Percentiles rank a stretch among this genome's conserved stretches.
phyloP scores from a whole-genome alignment of 2,113 vertebrate species.

The Cottus gobio region DNA sequence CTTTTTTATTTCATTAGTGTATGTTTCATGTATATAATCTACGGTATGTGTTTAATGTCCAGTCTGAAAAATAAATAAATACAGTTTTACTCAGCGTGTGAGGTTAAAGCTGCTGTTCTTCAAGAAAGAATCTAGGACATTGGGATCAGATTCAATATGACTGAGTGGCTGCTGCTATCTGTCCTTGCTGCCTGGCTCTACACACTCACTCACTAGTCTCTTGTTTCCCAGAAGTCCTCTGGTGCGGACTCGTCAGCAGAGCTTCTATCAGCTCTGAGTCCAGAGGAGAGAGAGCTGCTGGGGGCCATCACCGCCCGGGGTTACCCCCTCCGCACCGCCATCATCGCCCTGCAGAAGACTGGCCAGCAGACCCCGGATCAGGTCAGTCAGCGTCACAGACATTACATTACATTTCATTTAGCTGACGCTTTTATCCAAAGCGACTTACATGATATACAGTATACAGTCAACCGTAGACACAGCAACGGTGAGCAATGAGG shows the following conservation, averaged over 20 bases:
- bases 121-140: neutral
- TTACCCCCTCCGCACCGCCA: conserved; percentile 88
- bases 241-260: conserved; percentile 83
- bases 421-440: no score
- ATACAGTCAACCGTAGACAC: no score
- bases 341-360: conserved; percentile 92
- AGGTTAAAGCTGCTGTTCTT: conserved; percentile 18
- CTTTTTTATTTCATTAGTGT: neutral
- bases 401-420: no score
- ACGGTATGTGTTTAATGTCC: no score
- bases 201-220: conserved; percentile 20
- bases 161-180: neutral
- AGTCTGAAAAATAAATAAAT: no score
- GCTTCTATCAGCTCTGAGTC: conserved; percentile 89
- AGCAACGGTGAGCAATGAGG: no score
- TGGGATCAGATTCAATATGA: neutral
- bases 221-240: conserved; percentile 26
- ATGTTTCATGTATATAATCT: no score
- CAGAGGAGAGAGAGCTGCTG: conserved; percentile 91
- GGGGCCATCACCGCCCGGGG: conserved; percentile 86
- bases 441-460: no score
- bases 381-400: conserved; percentile 78
- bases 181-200: neutral
- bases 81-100: neutral
- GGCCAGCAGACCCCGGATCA: conserved; percentile 88